phyloP scores from a whole-genome alignment of 2,797 vertebrate species.

The Acanthurus leucopareius region DNA sequence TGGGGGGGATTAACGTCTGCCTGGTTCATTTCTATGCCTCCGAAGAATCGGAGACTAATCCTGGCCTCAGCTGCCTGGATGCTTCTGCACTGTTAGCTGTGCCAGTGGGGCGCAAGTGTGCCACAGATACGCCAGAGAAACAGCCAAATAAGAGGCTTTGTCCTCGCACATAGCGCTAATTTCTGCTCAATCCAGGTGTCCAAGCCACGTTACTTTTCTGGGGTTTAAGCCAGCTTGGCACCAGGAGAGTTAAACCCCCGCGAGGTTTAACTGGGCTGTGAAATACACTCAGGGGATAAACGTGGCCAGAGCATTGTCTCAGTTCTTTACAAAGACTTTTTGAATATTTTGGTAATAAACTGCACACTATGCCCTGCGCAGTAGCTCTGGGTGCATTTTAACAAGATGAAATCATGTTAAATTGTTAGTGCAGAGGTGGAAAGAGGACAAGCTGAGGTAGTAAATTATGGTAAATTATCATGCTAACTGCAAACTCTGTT shows the following conservation, averaged over 20 bases:
- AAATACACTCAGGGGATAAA: constrained; percentile 51
- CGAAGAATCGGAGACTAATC: constrained; percentile 75
- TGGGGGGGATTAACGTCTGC: constrained; percentile 73
- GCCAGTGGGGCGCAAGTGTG: constrained; percentile 57
- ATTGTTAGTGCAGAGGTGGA: background rate
- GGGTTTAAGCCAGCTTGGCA: constrained; percentile 50
- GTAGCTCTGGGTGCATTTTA: constrained; percentile 7
- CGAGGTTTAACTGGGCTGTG: constrained; percentile 24
- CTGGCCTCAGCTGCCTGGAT: constrained; percentile 67
- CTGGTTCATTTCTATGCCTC: constrained; percentile 75
- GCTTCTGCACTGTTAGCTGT: constrained; percentile 65
- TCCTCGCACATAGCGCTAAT: constrained; percentile 65
- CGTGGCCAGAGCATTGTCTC: constrained; percentile 25
- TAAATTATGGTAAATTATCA: constrained; percentile 10
- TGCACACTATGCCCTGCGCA: background rate
- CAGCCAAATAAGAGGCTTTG: constrained; percentile 74
- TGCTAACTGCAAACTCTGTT: background rate
- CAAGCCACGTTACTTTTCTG: constrained; percentile 33
- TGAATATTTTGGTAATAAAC: background rate
- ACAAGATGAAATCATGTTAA: background rate
- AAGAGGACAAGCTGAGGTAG: background rate
- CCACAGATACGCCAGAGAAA: constrained; percentile 49
- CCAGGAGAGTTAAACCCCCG: constrained; percentile 41
- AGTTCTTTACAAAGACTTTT: constrained; percentile 20
- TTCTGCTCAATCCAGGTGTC: constrained; percentile 71